Percentiles rank a stretch among this genome's conserved stretches.
phyloP scores from a whole-genome alignment of 2,113 vertebrate species.

The Leucopternis melanops region DNA sequence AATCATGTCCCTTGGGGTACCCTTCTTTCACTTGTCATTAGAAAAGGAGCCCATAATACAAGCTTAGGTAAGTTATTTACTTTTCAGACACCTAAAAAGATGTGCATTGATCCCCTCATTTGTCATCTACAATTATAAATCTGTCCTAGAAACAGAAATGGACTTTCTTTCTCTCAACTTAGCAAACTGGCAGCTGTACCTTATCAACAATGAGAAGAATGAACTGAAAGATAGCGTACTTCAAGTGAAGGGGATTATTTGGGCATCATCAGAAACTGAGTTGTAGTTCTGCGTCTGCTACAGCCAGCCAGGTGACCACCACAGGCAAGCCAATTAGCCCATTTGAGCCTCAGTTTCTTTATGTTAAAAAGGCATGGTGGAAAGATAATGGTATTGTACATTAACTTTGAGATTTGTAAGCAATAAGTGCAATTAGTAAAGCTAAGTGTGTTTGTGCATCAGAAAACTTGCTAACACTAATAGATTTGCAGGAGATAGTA shows the following conservation, averaged over 20 bases:
- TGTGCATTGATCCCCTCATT: not conserved
- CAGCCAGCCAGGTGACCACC: not conserved
- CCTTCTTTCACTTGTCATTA: not conserved
- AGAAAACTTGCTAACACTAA: not conserved
- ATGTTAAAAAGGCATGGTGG: not conserved
- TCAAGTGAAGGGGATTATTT: not conserved
- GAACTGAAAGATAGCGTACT: not conserved
- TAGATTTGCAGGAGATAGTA: not conserved
- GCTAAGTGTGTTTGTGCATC: not conserved
- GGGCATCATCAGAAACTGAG: not conserved
- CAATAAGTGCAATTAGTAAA: not conserved
- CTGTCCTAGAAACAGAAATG: not conserved
- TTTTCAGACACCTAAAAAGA: not conserved
- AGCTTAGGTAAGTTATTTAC: not conserved
- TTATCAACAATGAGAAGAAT: not conserved
- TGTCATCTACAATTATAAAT: not conserved
- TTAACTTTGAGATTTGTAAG: not conserved
- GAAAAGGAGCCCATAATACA: not conserved
- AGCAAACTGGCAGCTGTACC: not conserved
- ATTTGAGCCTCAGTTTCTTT: not conserved
- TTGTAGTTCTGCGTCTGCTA: not conserved
- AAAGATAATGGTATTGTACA: not conserved
- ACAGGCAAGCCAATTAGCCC: not conserved
- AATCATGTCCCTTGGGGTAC: not conserved
- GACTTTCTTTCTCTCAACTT: not conserved